Evolutionary conservation across 2,888 invertebrate species (phyloP).

Genomic region (Trachelus iudaicus): DNA sequence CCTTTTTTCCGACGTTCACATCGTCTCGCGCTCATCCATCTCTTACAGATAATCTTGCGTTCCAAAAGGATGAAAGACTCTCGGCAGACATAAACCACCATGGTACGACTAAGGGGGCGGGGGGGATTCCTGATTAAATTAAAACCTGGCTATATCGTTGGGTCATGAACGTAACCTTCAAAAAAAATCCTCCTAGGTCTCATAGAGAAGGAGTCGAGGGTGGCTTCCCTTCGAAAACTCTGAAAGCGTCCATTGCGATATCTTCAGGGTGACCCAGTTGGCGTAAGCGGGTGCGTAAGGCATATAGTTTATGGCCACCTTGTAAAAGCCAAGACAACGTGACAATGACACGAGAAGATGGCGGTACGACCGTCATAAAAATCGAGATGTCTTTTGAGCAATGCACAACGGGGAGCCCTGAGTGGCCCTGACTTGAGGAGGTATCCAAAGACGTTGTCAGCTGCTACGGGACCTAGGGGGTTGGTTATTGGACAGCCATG

Average conservation of each 20-base stretch:
- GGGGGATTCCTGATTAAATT: background rate
- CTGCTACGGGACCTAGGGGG: background rate
- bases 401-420: background rate
- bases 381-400: background rate
- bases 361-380: background rate
- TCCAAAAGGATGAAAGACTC: background rate
- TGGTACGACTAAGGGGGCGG: background rate
- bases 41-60: constrained; percentile 27
- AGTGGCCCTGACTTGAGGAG: background rate
- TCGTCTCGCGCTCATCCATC: constrained; percentile 21
- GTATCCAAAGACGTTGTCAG: background rate
- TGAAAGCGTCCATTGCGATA: background rate
- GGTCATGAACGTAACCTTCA: background rate
- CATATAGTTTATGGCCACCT: background rate
- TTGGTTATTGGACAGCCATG: background rate
- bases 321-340: background rate
- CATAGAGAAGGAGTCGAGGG: background rate
- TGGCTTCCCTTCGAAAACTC: background rate
- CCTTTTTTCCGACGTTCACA: constrained; percentile 17
- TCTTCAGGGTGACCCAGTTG: background rate
- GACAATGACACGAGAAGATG: background rate
- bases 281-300: background rate
- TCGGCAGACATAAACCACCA: background rate
- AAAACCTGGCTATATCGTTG: background rate
- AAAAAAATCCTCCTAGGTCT: background rate